Evolutionary conservation across 2,888 invertebrate genomes (phyloP).

Genomic region (Zelleria hepariella): DNA sequence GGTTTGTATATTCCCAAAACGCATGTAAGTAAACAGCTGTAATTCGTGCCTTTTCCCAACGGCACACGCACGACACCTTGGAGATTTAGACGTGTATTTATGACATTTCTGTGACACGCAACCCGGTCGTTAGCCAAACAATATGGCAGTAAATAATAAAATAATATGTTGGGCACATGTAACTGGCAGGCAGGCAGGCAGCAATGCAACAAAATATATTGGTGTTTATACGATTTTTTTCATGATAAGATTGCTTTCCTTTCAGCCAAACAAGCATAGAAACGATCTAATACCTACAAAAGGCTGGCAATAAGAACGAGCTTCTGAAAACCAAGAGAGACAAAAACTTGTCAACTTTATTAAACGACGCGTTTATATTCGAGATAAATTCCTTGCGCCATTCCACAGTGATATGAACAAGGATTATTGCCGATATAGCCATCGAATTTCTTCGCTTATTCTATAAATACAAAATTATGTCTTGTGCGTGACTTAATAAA

Average conservation of each 20-base stretch:
- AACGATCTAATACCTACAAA: too few species aligned
- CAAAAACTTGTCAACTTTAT: too few species aligned
- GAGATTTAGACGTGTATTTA: conserved; percentile 20
- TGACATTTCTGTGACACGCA: conserved; percentile 29
- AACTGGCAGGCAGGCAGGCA: conserved; percentile 2
- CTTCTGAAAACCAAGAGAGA: too few species aligned
- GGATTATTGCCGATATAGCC: not conserved
- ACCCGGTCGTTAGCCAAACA: conserved; percentile 35
- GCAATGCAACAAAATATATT: conserved; percentile 6
- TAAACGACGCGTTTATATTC: not conserved
- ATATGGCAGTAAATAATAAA: conserved; percentile 25
- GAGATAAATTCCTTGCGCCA: not conserved
- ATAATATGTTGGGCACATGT: conserved; percentile 20
- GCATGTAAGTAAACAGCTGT: not conserved
- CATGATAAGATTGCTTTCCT: not conserved
- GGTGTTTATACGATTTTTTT: not conserved
- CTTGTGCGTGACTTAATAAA: not conserved
- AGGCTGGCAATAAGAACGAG: too few species aligned
- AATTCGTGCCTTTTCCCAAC: not conserved
- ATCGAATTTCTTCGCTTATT: not conserved
- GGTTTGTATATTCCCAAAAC: not conserved
- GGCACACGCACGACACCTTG: conserved; percentile 1
- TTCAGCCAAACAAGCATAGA: not conserved
- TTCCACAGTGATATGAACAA: not conserved
- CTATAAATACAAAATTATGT: conserved; percentile 1